Conservation (phyloP, 2,797 vertebrate species). For the Vultur gryphus region DNA sequence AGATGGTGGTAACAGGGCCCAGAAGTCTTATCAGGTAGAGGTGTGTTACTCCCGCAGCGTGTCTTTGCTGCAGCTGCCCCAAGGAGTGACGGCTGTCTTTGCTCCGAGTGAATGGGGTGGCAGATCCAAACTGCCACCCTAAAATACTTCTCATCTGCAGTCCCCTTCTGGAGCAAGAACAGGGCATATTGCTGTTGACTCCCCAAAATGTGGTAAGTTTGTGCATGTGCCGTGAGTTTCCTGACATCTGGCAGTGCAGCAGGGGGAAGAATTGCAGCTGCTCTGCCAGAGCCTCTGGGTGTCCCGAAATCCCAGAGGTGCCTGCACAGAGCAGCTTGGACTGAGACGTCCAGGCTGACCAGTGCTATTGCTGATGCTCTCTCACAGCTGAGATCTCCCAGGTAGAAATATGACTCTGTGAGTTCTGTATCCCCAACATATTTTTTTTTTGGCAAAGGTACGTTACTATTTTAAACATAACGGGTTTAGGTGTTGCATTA, state of each 20-base stretch:
- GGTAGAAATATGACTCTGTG: neutral
- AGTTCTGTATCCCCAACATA: neutral
- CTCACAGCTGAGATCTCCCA: neutral
- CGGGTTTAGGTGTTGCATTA: neutral
- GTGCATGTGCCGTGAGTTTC: neutral
- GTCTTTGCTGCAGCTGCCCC: neutral
- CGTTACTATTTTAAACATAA: neutral
- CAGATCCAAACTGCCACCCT: neutral
- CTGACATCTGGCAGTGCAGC: neutral
- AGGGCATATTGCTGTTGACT: neutral
- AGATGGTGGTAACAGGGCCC: neutral
- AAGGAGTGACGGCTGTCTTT: neutral
- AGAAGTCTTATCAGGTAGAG: neutral
- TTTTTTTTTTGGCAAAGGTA: neutral
- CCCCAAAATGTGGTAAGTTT: neutral
- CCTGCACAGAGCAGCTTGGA: neutral
- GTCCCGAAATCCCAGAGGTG: neutral
- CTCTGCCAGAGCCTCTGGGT: neutral
- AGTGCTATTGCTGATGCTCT: neutral
- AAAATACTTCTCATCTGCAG: neutral
- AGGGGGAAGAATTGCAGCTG: neutral
- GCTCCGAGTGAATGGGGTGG: rapidly evolving
- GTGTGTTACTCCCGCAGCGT: neutral
- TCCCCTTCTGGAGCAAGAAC: neutral
- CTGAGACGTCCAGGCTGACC: neutral